Conservation (phyloP, 2,888 invertebrate species). For the Caenorhabditis sp. region DNA sequence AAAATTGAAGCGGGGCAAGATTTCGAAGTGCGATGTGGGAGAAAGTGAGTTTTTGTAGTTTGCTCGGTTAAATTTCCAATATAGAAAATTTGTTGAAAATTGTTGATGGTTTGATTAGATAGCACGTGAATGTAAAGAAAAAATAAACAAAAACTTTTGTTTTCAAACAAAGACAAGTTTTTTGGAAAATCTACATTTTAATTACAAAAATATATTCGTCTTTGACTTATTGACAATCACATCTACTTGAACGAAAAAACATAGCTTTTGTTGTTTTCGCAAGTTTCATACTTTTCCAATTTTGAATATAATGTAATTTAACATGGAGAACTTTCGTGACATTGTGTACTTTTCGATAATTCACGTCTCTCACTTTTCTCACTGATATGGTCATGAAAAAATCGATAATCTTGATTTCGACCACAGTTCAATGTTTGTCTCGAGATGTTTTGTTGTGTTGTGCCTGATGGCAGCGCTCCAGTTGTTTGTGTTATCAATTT, state of each 20-base stretch:
- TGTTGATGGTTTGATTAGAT: not conserved
- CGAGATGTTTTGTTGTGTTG: not conserved
- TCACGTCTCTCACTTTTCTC: not conserved
- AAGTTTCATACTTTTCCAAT: too few relatives aligned
- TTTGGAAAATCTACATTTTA: too few relatives aligned
- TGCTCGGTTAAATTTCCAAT: not conserved
- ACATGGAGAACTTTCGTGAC: not conserved
- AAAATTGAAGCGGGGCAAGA: conserved; percentile 37
- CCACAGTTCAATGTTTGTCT: not conserved
- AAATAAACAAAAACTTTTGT: not conserved
- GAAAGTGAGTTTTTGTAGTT: conserved; percentile 33
- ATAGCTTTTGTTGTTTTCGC: too few relatives aligned
- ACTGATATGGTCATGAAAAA: not conserved
- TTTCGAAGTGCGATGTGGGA: conserved; percentile 36
- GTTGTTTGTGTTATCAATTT: not conserved
- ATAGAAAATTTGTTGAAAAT: not conserved
- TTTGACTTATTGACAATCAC: too few relatives aligned
- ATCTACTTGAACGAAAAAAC: too few relatives aligned
- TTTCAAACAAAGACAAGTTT: too few relatives aligned
- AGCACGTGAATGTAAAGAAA: not conserved
- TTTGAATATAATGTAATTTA: too few relatives aligned
- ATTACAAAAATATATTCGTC: too few relatives aligned
- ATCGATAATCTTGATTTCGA: not conserved
- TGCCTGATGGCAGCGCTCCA: not conserved
- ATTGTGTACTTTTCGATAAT: not conserved